Evolutionary conservation across 2,888 invertebrate genomes (phyloP), one percentile per base, ranked within the genome.

Genomic region (Caenorhabditis sp.): DNA sequence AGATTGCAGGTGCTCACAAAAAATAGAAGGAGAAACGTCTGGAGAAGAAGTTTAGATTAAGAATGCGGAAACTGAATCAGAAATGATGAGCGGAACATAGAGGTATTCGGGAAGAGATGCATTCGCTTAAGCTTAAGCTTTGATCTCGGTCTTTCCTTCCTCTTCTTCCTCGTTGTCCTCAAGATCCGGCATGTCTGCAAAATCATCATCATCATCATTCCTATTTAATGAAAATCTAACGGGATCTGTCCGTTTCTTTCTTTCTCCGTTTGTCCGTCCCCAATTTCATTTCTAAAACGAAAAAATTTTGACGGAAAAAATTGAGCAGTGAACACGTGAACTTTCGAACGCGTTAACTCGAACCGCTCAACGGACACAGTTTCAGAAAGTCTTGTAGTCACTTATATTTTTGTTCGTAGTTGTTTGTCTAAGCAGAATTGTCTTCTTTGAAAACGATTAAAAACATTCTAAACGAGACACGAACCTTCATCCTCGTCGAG

Each of bases 141-240:
- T 62, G 45, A 55, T 45, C 22, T 66, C 62, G 24, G 70, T 55
- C 30, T 70, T 63, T 22, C 17, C 50, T 45, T 50, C 58, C 37
- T 72, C 82, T 5, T 77, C 79, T 8, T 80, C 79, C 17, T 84
- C 84, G 46, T 71, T 78, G 22, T 82, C 84, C 48, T 84, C 84
- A 11, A 84, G 79, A 22, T 81, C 81, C 27, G 80, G 82, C 82
- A 84, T 81, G 30, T 79, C 79, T 78, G 61, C 52, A 78, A 73
- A 35, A 52, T 24, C 27, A n/a, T n/a, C n/a, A n/a, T n/a, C n/a
- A n/a, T n/a, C n/a, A n/a, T n/a, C n/a, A n/a, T n/a, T n/a, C n/a
- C n/a, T n/a, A n/a, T n/a, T n/a, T n/a, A n/a, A n/a, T n/a, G n/a
- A n/a, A n/a, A n/a, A n/a, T n/a, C n/a, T n/a, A n/a, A n/a, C n/a